Evolutionary conservation across 2,113 vertebrate genomes (phyloP).

Genomic region (Gobiocypris rarus): DNA sequence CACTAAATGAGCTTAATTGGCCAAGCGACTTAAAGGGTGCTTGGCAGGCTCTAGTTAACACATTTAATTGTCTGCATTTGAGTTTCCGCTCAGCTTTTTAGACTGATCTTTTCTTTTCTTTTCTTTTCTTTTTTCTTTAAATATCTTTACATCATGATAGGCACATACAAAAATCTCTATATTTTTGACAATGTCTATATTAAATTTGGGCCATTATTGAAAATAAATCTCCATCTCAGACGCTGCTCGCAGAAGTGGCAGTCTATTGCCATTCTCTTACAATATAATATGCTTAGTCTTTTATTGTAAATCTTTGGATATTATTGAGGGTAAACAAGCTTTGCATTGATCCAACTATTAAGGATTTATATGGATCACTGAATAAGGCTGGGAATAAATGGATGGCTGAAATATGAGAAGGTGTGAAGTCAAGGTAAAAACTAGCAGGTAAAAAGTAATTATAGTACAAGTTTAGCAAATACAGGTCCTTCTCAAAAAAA

Average conservation of each 20-base stretch:
- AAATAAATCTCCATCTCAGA: slow-evolving; percentile 33
- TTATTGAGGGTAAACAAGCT: slow-evolving; percentile 18
- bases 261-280: slow-evolving; percentile 7
- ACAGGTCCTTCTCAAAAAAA: too few relatives aligned
- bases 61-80: slow-evolving; percentile 47
- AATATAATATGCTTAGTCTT: slow-evolving; percentile 30
- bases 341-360: slow-evolving; percentile 23
- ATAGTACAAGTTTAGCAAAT: neutral
- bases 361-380: slow-evolving; percentile 23
- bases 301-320: slow-evolving; percentile 39
- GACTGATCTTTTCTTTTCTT: neutral
- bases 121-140: neutral
- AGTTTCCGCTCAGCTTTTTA: slow-evolving; percentile 17
- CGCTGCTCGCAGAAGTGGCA: neutral
- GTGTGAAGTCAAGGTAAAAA: neutral
- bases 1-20: slow-evolving; percentile 60
- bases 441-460: neutral
- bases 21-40: slow-evolving; percentile 56
- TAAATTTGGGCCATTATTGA: slow-evolving; percentile 24
- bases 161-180: neutral
- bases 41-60: slow-evolving; percentile 63
- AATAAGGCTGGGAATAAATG: slow-evolving; percentile 21
- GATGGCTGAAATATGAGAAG: neutral
- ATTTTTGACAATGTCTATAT: slow-evolving; percentile 11
- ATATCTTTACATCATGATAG: neutral